phyloP scores from a whole-genome alignment of 1,140 invertebrate genomes.

The Trachymyrmex cornetzi region DNA sequence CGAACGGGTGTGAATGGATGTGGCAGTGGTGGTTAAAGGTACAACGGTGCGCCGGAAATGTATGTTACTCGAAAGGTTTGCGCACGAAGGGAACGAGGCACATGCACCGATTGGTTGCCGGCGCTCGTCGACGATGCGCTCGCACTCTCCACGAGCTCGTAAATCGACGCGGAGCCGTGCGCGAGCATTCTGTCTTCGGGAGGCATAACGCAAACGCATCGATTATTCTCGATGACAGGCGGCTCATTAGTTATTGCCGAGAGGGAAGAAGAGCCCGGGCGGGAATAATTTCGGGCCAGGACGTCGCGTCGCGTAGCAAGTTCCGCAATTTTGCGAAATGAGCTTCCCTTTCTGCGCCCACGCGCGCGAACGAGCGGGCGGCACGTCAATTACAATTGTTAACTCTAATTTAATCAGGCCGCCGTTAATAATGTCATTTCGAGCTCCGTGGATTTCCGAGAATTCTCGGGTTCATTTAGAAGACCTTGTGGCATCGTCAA shows the following conservation, averaged over 20 bases:
- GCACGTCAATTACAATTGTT: conserved; percentile 56
- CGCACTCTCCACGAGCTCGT: conserved; percentile 26
- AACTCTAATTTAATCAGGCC: conserved; percentile 53
- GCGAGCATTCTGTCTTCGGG: conserved; percentile 21
- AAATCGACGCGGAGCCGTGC: conserved; percentile 17
- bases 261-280: conserved; percentile 22
- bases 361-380: not conserved
- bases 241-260: conserved; percentile 63
- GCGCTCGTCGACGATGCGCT: not conserved
- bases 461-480: not conserved
- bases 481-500: not conserved
- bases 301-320: conserved; percentile 48
- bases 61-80: conserved; percentile 30
- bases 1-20: conserved; percentile 8
- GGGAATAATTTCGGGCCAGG: conserved; percentile 40
- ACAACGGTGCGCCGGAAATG: conserved; percentile 4
- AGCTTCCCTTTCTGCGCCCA: conserved; percentile 24
- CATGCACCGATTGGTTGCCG: conserved; percentile 13
- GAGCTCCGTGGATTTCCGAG: conserved; percentile 20
- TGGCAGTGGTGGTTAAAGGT: not conserved
- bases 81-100: not conserved
- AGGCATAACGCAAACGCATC: conserved; percentile 58
- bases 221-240: conserved; percentile 59
- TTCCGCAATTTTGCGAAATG: conserved; percentile 59
- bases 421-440: conserved; percentile 42